These are phyloP conservation scores for Portunus trituberculatus DNA, from an alignment of 1,140 invertebrate species.

Conservation along the genomic window DNA sequence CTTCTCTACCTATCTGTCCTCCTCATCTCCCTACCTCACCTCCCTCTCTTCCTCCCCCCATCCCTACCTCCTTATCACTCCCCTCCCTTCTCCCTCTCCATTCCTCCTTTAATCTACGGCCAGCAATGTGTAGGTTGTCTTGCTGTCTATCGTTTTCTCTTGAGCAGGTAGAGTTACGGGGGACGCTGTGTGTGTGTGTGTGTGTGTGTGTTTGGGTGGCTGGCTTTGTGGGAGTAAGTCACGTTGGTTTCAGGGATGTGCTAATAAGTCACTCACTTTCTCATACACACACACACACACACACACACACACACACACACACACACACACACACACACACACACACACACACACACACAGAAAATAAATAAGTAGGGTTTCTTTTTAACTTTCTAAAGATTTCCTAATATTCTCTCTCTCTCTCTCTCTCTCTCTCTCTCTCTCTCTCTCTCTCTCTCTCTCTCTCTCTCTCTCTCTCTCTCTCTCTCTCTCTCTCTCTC, in stretches of 20 bases:
- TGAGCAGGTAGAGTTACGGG: too few species aligned
- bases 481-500: too few species aligned
- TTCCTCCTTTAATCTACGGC: background rate
- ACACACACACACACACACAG: background rate
- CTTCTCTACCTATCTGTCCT: too few species aligned
- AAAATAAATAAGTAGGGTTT: background rate
- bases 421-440: too few species aligned
- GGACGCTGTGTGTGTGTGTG: too few species aligned
- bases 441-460: too few species aligned
- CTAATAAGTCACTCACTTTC: background rate
- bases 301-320: background rate
- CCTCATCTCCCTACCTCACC: too few species aligned
- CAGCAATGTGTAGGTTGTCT: too few species aligned
- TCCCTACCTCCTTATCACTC: too few species aligned
- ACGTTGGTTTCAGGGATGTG: background rate
- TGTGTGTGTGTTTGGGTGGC: background rate
- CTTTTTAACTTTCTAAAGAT: background rate
- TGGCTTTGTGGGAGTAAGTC: background rate
- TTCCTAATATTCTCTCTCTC: background rate
- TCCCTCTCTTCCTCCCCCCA: too few species aligned
- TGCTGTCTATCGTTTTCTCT: too few species aligned
- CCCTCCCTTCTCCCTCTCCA: background rate
- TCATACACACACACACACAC: background rate
- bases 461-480: too few species aligned
- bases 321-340: background rate